Base-by-base conservation (phyloP, 2,113 vertebrate genomes). In the Cyprinodon brontotheroides region DNA sequence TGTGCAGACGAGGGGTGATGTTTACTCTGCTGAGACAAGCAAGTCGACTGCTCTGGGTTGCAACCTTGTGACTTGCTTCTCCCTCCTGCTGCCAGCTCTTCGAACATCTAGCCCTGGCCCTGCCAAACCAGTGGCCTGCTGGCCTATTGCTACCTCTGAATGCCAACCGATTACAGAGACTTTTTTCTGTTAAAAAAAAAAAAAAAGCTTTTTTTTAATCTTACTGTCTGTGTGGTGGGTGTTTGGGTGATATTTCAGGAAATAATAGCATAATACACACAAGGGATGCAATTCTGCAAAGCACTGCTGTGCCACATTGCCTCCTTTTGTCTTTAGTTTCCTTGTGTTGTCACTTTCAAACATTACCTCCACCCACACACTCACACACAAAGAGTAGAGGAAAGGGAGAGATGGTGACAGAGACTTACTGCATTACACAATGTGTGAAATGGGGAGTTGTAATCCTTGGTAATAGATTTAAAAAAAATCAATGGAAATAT, bases 11-110 rank as follows among this genome's bases (percentile, higher is more conserved):
- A 92, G 86, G 87, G 89, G 78, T 89, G 89, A 93, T 93, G 92
- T 94, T 94, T 92, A 89, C 92, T 92, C 90, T 93, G 92, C 93
- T 94, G 91, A 93, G 89, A 93, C 93, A 93, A 92, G 92, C 92
- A 93, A 93, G 90, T 92, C 91, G 88, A 90, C 89, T 89, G 90
- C 91, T 89, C 91, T 87, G 87, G 90, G 92, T 91, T 91, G 89
- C 92, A 93, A 93, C 91, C 92, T 91, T 92, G 90, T 91, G 90
- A 91, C 93, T 91, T 78, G 78, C 87, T 88, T 90, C 89, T 91
- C 90, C 87, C 90, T 92, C 53, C 86, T 82, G 88, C 90, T 93
- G 92, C 93, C 91, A 92, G 87, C 83, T 90, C 83, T 65, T 78
- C 83, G 86, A 87, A 82, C 84, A 78, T 90, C 87, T 80, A 78